Evolutionary conservation across 1,140 invertebrate genomes (phyloP), one percentile per base, ranked within the genome.

Genomic region (Drosophila parabipectinata): DNA sequence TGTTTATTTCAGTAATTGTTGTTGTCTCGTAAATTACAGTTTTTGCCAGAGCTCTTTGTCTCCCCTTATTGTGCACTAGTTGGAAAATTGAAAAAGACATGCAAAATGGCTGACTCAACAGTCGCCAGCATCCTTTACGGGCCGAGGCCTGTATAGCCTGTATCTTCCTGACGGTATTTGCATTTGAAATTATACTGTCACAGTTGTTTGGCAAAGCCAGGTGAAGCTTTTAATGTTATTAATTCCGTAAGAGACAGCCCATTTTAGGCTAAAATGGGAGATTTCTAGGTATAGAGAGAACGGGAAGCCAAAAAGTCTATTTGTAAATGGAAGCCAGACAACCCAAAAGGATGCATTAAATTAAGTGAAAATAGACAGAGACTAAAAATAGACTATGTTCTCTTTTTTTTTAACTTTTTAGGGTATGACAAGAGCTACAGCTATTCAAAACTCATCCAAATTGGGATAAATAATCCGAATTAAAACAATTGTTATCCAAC

Each of bases 11-110:
- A 59, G 62, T 80, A 72, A 81, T 76, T 53, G 77, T 54, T 74
- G 69, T 66, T 67, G 59, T 81, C 60, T 81, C 61, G 66, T 60
- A 72, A 81, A 81, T 80, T 67, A 76, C 78, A 77, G 47, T 61
- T 76, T 67, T 59, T 74, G 54, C 32, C 47, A 24, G 26, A 28
- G 44, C 44, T 48, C 48, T 62, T 56, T 56, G 56, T 72, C 28
- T 51, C 39, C 32, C n/a, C n/a, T 45, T 41, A 41, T 54, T 56
- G 44, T 78, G 44, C 62, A 51, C 21, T 28, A 60, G 51, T 45
- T 62, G 47, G 34, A 15, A 67, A 73, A 74, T 55, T 59, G 32
- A 73, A 58, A 73, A 39, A 59, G 76, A 62, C 61, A 73, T 73
- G 76, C 68, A 73, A 79, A 79, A 54, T 62, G 68, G 57, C 68